A percentile compares a stretch with the other conserved stretches of the same genome.
These are phyloP conservation scores for Eptatretus burgeri DNA, from an alignment of 2,113 vertebrate species.

Conservation along the genomic window DNA sequence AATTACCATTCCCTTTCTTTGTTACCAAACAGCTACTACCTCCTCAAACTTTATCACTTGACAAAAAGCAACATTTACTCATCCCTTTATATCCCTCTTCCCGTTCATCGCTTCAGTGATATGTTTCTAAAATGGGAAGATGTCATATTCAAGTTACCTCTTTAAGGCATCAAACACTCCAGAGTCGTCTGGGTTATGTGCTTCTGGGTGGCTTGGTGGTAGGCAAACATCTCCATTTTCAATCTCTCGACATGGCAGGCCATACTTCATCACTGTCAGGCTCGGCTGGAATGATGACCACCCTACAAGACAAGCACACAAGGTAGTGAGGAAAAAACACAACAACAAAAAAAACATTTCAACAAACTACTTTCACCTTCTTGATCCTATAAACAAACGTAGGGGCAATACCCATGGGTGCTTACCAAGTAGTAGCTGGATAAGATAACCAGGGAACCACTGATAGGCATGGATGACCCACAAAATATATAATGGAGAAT, in stretches of 20 bases:
- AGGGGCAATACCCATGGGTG: too few relatives aligned
- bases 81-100: background rate
- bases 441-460: too few relatives aligned
- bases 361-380: too few relatives aligned
- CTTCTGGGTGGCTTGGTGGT: constrained; percentile 85
- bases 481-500: too few relatives aligned
- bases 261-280: constrained; percentile 93
- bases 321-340: too few relatives aligned
- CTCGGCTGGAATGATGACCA: constrained; percentile 97
- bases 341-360: too few relatives aligned
- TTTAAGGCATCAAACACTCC: constrained; percentile 98
- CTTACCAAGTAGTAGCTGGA: too few relatives aligned
- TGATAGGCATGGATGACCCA: too few relatives aligned
- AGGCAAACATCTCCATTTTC: constrained; percentile 78
- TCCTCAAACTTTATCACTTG: background rate
- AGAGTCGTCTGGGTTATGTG: constrained; percentile 96
- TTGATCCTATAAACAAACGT: too few relatives aligned
- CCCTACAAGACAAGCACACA: constrained; percentile 19
- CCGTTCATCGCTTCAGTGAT: background rate
- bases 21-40: too few relatives aligned
- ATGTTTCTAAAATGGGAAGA: background rate
- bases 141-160: constrained; percentile 27
- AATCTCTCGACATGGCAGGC: constrained; percentile 93
- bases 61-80: background rate
- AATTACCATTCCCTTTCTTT: background rate